These are phyloP conservation scores for Talpa occidentalis DNA, from an alignment of 2,113 vertebrate species.

Conservation along the genomic window DNA sequence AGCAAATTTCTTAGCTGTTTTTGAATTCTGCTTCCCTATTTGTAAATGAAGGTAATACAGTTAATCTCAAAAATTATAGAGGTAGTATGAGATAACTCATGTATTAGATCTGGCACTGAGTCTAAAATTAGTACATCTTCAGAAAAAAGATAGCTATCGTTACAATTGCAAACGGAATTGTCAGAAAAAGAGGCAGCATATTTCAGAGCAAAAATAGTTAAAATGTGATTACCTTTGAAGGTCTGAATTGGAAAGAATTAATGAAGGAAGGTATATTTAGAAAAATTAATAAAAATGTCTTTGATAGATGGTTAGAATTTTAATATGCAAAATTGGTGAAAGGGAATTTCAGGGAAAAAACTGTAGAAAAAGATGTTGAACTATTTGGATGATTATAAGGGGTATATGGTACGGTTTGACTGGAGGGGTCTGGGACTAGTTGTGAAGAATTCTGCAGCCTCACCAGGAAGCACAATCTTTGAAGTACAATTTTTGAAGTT, in stretches of 20 bases:
- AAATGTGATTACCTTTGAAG: slow-evolving; percentile 2
- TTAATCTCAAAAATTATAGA: background rate
- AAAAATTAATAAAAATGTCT: background rate
- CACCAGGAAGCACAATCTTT: background rate
- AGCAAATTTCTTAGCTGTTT: background rate
- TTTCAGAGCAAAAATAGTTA: background rate
- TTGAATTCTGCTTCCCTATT: background rate
- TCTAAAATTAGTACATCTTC: background rate
- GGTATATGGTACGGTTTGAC: background rate
- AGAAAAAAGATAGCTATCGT: background rate
- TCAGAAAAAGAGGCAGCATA: background rate
- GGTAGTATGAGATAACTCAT: background rate
- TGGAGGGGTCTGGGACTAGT: background rate
- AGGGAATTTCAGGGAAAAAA: background rate
- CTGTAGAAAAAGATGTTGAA: background rate
- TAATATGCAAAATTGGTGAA: background rate
- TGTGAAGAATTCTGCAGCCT: background rate
- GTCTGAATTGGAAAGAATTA: background rate
- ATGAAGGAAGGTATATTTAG: background rate
- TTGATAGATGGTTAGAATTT: background rate
- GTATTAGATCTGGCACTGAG: background rate
- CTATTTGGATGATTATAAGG: background rate
- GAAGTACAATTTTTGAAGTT: background rate
- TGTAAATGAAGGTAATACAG: background rate
- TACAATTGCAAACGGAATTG: background rate